Percentiles rank a stretch among this genome's conserved stretches.
Conservation (phyloP, 2,797 vertebrate genomes). For the Iguana delicatissima region DNA sequence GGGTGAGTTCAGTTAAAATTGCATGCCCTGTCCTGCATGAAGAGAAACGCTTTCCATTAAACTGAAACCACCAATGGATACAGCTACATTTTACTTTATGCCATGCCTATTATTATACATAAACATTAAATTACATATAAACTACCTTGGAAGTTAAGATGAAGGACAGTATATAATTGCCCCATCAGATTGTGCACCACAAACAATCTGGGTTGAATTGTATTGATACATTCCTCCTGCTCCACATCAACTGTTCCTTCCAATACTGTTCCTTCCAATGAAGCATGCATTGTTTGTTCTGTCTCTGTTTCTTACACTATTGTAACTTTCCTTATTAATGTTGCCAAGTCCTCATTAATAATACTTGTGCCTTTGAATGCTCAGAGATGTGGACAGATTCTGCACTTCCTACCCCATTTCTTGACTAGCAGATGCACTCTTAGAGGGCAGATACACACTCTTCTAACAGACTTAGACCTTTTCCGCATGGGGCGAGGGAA, state of each 20-base stretch:
- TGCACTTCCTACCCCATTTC: background rate
- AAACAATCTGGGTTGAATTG: constrained; percentile 51
- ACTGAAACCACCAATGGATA: too few relatives aligned
- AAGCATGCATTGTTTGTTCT: constrained; percentile 34
- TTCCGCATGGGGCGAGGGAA: too few relatives aligned
- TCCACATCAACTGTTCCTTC: constrained; percentile 8
- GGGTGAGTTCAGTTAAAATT: too few relatives aligned
- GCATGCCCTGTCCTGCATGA: too few relatives aligned
- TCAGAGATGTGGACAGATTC: background rate
- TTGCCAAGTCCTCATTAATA: background rate
- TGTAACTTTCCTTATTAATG: too few relatives aligned
- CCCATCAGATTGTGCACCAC: constrained; percentile 5
- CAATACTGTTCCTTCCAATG: constrained; percentile 22
- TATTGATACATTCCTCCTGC: constrained; percentile 21
- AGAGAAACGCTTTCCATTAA: too few relatives aligned
- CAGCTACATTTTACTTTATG: too few relatives aligned
- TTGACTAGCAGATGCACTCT: background rate
- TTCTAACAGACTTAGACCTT: background rate
- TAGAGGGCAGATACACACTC: background rate
- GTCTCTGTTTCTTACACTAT: constrained; percentile 22
- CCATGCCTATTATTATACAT: too few relatives aligned
- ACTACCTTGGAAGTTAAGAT: too few relatives aligned
- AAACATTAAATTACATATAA: too few relatives aligned
- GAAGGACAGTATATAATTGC: too few relatives aligned
- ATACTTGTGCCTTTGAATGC: background rate